Percentiles rank a stretch among this genome's conserved stretches.
These are phyloP conservation scores for Ateles fusciceps DNA, from an alignment of 2,797 vertebrate genomes.

Conservation along the genomic window DNA sequence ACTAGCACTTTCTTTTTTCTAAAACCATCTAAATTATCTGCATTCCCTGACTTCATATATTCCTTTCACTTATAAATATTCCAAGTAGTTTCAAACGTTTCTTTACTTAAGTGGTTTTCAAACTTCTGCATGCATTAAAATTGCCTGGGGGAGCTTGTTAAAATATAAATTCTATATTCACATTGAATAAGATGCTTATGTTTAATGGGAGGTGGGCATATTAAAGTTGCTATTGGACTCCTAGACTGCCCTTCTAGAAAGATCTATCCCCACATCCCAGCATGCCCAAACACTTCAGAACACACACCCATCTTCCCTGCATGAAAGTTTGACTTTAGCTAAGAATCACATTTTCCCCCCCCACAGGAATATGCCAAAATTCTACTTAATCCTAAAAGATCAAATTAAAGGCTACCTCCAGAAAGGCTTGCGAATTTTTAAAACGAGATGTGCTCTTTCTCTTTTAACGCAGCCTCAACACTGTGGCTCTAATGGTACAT, in stretches of 20 bases:
- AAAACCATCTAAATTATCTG: not conserved
- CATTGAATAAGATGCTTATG: not conserved
- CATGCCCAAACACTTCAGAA: not conserved
- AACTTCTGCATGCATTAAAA: not conserved
- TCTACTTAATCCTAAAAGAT: not conserved
- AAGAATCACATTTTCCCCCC: not conserved
- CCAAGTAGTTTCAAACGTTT: not conserved
- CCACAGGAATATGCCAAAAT: not conserved
- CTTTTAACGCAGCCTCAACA: not conserved
- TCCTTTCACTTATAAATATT: not conserved
- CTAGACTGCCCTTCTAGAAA: not conserved
- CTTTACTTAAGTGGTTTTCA: not conserved
- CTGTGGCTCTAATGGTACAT: not conserved
- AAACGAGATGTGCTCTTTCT: not conserved
- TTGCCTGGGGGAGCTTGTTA: not conserved
- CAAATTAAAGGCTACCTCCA: not conserved
- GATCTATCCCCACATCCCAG: not conserved
- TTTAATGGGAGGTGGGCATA: not conserved
- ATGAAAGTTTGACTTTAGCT: not conserved
- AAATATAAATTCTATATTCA: not conserved
- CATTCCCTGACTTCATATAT: not conserved
- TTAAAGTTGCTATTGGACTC: not conserved
- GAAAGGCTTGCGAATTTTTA: not conserved
- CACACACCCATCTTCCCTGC: not conserved
- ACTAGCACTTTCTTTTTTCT: not conserved